Evolutionary conservation across 1,140 invertebrate genomes (phyloP).

Genomic region (Bilobella aurantiaca): DNA sequence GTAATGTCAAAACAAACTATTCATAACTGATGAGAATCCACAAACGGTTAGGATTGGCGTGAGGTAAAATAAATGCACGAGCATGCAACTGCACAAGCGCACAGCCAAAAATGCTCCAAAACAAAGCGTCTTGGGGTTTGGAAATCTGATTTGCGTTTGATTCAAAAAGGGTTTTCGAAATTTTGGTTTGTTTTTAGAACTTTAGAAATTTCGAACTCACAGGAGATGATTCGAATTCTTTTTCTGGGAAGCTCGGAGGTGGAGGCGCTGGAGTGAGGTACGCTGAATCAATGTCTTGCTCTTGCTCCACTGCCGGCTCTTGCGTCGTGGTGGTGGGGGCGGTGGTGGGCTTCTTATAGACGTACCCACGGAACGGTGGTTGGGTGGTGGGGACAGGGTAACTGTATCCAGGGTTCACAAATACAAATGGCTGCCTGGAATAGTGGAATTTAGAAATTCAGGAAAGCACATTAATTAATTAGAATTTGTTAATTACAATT

Average conservation of each 20-base stretch:
- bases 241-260: slow-evolving; percentile 10
- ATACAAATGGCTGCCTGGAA: background rate
- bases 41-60: no score
- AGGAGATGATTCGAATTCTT: background rate
- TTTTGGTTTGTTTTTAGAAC: no score
- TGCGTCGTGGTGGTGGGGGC: slow-evolving; percentile 12
- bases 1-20: no score
- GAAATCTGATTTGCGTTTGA: no score
- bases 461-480: background rate
- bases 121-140: no score
- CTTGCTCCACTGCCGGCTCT: slow-evolving; percentile 1
- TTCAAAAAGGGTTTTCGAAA: no score
- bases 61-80: no score
- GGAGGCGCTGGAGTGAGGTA: slow-evolving; percentile 19
- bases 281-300: slow-evolving; percentile 11
- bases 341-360: slow-evolving; percentile 14
- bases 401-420: background rate
- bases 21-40: no score
- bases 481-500: no score
- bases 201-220: background rate
- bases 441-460: background rate
- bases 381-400: background rate
- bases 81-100: no score
- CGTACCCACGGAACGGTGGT: slow-evolving; percentile 12
- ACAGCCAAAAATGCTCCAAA: no score